Conservation (phyloP, 1,140 invertebrate species). For the Procambarus clarkii region DNA sequence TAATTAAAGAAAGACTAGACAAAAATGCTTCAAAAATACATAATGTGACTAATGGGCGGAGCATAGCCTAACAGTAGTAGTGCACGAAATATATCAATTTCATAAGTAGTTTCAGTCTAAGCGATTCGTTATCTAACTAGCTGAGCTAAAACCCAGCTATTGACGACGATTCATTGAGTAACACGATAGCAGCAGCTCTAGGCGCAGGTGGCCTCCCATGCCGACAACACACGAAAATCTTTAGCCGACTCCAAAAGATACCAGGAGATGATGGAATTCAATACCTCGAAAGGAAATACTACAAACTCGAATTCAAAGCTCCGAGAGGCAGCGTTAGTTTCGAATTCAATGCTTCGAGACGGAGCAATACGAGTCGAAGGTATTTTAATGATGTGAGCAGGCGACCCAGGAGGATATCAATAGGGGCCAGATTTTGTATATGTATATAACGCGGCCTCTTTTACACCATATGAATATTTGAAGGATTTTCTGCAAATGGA, state of each 20-base stretch:
- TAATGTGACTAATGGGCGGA: too few relatives aligned
- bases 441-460: conserved; percentile 14
- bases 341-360: conserved; percentile 10
- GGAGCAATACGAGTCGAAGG: conserved; percentile 12
- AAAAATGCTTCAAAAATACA: too few relatives aligned
- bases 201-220: neutral
- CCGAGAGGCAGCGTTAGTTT: conserved; percentile 13
- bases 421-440: neutral
- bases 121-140: too few relatives aligned
- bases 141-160: neutral
- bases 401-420: neutral
- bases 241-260: neutral
- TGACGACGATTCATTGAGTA: neutral
- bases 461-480: neutral
- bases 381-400: conserved; percentile 14
- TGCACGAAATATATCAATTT: too few relatives aligned
- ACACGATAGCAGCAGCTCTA: neutral
- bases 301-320: conserved; percentile 17
- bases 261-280: conserved; percentile 7
- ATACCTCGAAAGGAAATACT: conserved; percentile 17
- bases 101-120: too few relatives aligned
- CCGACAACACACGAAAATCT: neutral
- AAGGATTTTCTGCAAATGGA: neutral
- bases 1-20: too few relatives aligned
- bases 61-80: too few relatives aligned